Base-by-base conservation (phyloP, 2,888 invertebrate species). In the Xylocampa areola region DNA sequence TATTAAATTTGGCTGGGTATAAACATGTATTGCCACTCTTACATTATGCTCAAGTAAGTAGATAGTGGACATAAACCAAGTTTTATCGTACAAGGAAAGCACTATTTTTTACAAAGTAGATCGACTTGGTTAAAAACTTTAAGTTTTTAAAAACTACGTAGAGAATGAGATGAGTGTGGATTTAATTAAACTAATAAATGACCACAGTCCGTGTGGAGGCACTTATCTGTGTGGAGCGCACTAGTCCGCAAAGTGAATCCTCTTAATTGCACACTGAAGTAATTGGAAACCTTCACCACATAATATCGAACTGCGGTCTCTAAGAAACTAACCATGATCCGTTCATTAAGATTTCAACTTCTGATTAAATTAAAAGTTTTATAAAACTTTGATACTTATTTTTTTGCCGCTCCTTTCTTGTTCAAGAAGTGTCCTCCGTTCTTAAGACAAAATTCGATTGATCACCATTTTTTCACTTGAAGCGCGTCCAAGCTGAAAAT, bases 111-210 rank as follows among this genome's bases (percentile, higher is more conserved):
- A 29, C 4, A 23, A 11, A 30, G 35, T 23, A 21, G 41, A 36
- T 57, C 25, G 50, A 14, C 13, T 25, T 14, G 16, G 17, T 51
- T 49, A 45, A 68, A 51, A 73, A 57, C 48, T 50, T 47, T 45
- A 21, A 21, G 5, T 21, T 5, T 2, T 5, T 54, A n/a, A 35
- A 40, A 52, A 40, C 21, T 35, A 45, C 11, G 51, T 44, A 41
- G 36, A 39, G 54, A 64, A 43, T 65, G 61, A 58, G 52, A 57
- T 68, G 73, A 72, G 70, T 73, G 68, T 71, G 69, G 73, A 77
- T 82, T 85, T 81, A 81, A 85, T 85, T 85, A 85, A 82, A 76
- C 73, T 84, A 82, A 82, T 83, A 82, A 85, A 85, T 78, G 80
- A 76, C 75, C 72, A 66, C 69, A 61, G 74, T 67, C 59, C 68